A percentile compares a stretch with the other conserved stretches of the same genome.
phyloP scores from a whole-genome alignment of 2,797 vertebrate species.

The Brachyrhaphis roseni region DNA sequence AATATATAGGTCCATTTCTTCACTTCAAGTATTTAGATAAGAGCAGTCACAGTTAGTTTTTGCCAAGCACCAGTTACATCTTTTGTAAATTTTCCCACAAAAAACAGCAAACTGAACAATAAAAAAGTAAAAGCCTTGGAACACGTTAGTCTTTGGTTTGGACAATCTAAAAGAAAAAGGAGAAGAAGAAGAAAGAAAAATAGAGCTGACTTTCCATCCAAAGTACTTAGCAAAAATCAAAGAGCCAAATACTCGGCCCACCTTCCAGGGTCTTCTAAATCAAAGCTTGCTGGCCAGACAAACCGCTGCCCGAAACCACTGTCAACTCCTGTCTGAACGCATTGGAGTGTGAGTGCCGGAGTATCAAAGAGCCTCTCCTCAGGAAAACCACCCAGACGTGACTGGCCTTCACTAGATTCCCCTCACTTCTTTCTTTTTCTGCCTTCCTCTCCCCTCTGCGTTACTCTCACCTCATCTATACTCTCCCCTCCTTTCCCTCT shows the following conservation, averaged over 20 bases:
- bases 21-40: constrained; percentile 7
- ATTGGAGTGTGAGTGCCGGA: constrained; percentile 65
- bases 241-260: constrained; percentile 55
- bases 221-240: constrained; percentile 68
- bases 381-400: constrained; percentile 73
- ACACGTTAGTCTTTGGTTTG: constrained; percentile 32
- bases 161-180: constrained; percentile 39
- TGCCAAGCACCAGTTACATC: constrained; percentile 23
- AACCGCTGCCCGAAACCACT: constrained; percentile 71
- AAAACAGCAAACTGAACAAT: constrained; percentile 40
- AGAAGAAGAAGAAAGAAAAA: constrained; percentile 30
- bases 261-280: constrained; percentile 70
- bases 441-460: constrained; percentile 45
- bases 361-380: constrained; percentile 69
- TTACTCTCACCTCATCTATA: constrained; percentile 62
- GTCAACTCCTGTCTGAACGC: constrained; percentile 68
- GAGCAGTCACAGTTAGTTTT: constrained; percentile 23
- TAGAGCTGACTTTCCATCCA: constrained; percentile 57
- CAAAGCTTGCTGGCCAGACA: constrained; percentile 67
- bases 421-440: constrained; percentile 26
- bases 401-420: constrained; percentile 53
- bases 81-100: constrained; percentile 9
- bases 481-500: constrained; percentile 12
- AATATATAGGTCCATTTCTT: not conserved
- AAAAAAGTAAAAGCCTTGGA: constrained; percentile 36